phyloP scores from a whole-genome alignment of 2,797 vertebrate genomes.

The Fistularia tabacaria region DNA sequence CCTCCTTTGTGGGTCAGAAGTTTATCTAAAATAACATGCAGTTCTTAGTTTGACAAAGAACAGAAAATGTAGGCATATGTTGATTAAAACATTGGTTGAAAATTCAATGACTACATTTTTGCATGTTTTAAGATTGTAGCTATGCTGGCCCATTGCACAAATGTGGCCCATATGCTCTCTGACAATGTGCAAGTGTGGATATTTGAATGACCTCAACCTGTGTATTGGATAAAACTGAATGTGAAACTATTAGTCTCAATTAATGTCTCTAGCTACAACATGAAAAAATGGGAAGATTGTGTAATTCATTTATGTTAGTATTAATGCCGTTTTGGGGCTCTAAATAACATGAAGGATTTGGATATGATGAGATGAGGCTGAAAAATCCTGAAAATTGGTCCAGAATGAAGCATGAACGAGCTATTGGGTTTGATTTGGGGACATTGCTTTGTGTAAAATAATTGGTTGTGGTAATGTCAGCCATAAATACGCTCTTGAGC shows the following conservation, averaged over 20 bases:
- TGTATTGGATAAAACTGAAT: constrained; percentile 13
- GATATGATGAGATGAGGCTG: constrained; percentile 42
- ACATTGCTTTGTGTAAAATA: constrained; percentile 30
- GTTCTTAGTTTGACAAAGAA: constrained; percentile 4
- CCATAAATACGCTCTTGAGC: no score
- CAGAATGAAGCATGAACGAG: constrained; percentile 36
- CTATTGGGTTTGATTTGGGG: constrained; percentile 39
- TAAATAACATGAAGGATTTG: constrained; percentile 21
- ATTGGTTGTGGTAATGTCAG: no score
- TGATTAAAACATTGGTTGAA: constrained; percentile 2
- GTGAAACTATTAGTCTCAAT: neutral
- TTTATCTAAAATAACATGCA: constrained; percentile 29
- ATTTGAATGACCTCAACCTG: constrained; percentile 32
- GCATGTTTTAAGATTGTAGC: constrained; percentile 53
- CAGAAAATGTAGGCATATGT: constrained; percentile 8
- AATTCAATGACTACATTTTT: constrained; percentile 17
- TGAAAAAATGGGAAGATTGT: neutral
- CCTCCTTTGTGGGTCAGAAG: constrained; percentile 56
- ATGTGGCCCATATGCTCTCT: constrained; percentile 70
- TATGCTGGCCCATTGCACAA: constrained; percentile 56
- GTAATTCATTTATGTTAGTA: no score
- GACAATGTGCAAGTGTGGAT: constrained; percentile 29
- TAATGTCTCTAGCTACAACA: neutral
- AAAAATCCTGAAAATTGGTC: constrained; percentile 18
- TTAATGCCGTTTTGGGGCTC: constrained; percentile 3